A percentile compares a stretch with the other conserved stretches of the same genome.
Evolutionary conservation across 1,140 invertebrate species (phyloP).

Genomic region (Magallana angulata): DNA sequence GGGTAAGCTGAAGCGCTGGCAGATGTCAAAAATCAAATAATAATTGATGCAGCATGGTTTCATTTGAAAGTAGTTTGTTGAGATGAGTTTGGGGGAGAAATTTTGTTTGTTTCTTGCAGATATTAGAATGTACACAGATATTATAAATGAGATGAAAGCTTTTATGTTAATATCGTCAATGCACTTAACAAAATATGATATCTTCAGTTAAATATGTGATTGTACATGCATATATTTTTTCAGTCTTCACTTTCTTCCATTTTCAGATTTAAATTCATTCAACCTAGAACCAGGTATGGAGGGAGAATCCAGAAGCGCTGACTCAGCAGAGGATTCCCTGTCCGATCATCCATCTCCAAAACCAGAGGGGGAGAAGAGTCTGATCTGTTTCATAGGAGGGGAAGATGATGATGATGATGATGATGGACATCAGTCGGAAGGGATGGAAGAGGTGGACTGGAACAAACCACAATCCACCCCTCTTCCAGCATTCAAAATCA

Average conservation of each 20-base stretch:
- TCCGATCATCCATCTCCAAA: constrained; percentile 59
- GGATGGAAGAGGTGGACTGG: constrained; percentile 19
- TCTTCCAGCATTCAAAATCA: constrained; percentile 49
- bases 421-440: not conserved
- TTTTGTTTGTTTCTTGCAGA: no score
- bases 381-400: not conserved
- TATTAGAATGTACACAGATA: no score
- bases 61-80: no score
- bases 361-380: constrained; percentile 1
- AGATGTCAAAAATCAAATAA: no score
- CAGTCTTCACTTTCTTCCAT: not conserved
- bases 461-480: not conserved
- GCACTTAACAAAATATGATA: no score
- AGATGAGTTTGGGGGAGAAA: no score
- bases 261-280: constrained; percentile 41
- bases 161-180: no score
- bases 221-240: no score
- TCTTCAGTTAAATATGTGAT: no score
- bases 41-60: no score
- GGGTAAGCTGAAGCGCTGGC: not conserved
- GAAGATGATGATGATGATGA: not conserved
- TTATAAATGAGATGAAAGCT: no score
- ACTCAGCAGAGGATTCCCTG: constrained; percentile 72
- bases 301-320: constrained; percentile 72
- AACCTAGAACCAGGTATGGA: constrained; percentile 66